Evolutionary conservation across 2,888 invertebrate species (phyloP), one percentile per base, ranked within the genome.

Genomic region (Cenopis cana): DNA sequence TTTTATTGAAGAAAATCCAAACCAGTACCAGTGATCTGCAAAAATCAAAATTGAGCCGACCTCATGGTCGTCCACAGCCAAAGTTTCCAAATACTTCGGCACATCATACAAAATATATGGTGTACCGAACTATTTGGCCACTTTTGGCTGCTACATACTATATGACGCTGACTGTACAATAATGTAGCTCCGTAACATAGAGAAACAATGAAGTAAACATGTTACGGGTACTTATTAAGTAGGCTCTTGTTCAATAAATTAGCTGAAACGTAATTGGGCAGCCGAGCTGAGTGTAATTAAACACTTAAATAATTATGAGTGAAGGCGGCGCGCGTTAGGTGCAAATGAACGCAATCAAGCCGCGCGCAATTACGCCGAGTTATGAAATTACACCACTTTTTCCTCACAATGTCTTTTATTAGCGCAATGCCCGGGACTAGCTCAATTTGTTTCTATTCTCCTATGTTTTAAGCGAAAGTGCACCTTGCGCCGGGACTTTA

Each of bases 371-470:
- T 70, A 70, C 68, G 54, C 68, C 68, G 62, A 61, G 89, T 91
- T 92, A 91, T 91, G 85, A 90, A 92, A 91, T 93, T 89, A 90
- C 83, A 85, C 85, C 89, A 89, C 89, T 91, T 91, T 90, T 89
- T 85, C 81, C 79, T 77, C 76, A 90, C 91, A 90, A 91, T 91
- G 89, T 91, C 90, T 91, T 91, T 89, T 91, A 90, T 90, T 90
- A 90, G 87, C 88, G 84, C 85, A 81, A 83, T 86, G 85, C 82
- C 79, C 82, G 78, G 82, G 85, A 83, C 85, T 85, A 83, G 88
- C 89, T 84, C 89, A 90, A 91, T 90, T 91, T 90, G 85, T 83
- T 90, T 89, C 91, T 91, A 91, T 91, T 90, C 91, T 89, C 81
- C 77, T 68, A 6, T 6, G 4, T 2, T n/a, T 11, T 73, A 73